phyloP scores from a whole-genome alignment of 2,888 invertebrate genomes.

The Epsilonema sp. region DNA sequence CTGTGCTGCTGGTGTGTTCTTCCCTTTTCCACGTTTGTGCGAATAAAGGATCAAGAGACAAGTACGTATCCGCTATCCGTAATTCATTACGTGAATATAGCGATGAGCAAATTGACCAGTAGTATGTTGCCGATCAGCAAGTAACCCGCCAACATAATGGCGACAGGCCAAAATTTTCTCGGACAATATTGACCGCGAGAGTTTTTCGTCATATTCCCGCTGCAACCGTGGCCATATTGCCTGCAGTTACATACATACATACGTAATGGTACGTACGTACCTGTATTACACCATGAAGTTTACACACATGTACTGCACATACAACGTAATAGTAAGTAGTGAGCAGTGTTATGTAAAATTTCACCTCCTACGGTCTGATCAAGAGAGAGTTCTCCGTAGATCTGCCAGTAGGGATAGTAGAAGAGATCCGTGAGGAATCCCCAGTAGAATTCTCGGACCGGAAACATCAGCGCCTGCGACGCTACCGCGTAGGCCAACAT shows the following conservation, averaged over 20 bases:
- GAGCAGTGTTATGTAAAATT: neutral
- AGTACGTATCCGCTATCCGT: no score
- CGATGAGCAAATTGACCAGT: slow-evolving; percentile 33
- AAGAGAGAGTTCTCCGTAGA: slow-evolving; percentile 32
- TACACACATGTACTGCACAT: no score
- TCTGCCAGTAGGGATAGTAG: slow-evolving; percentile 33
- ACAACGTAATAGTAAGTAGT: no score
- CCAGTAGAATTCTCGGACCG: slow-evolving; percentile 19
- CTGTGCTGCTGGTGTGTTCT: no score
- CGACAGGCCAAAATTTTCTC: slow-evolving; percentile 23
- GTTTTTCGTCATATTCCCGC: neutral
- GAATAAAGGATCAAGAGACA: no score
- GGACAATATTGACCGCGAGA: slow-evolving; percentile 1
- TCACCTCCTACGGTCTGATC: slow-evolving; percentile 16
- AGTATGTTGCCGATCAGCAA: slow-evolving; percentile 32
- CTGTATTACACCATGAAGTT: no score
- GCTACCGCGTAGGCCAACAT: slow-evolving; percentile 33
- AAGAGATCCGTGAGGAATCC: slow-evolving; percentile 28
- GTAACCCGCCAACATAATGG: slow-evolving; percentile 29
- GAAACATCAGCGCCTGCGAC: slow-evolving; percentile 30
- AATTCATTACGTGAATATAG: slow-evolving; percentile 32
- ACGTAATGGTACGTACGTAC: no score
- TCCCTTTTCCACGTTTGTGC: no score
- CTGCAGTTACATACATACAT: no score
- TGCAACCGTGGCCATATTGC: no score